Conservation (phyloP, 2,113 vertebrate species). For the Ranitomeya variabilis region DNA sequence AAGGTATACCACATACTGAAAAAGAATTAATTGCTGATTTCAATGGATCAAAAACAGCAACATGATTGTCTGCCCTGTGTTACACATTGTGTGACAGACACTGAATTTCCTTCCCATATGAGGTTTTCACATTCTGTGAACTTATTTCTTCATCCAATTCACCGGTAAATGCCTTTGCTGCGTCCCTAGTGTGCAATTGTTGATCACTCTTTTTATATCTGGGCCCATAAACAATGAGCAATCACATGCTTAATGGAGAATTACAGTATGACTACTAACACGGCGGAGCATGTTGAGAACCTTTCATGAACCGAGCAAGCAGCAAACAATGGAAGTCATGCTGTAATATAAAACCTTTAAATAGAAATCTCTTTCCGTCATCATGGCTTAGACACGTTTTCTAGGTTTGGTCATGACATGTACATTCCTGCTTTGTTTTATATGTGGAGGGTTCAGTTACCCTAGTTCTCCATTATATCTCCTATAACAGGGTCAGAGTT, state of each 20-base stretch:
- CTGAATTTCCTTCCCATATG: neutral
- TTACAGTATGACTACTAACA: constrained; percentile 14
- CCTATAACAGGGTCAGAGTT: neutral
- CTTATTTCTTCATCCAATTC: neutral
- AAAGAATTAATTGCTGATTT: neutral
- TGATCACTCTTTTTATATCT: constrained; percentile 1
- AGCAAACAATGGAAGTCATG: neutral
- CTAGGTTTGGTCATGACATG: neutral
- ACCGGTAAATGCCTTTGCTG: neutral
- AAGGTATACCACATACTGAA: neutral
- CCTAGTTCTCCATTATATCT: neutral
- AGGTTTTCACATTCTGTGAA: neutral
- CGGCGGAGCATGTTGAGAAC: neutral
- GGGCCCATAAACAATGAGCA: constrained; percentile 22
- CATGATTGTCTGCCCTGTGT: neutral
- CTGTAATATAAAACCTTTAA: neutral
- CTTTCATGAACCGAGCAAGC: neutral
- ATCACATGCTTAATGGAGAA: constrained; percentile 11
- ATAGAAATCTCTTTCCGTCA: neutral
- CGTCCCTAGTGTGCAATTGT: constrained; percentile 2
- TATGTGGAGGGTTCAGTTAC: too few species aligned
- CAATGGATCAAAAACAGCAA: neutral
- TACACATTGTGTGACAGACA: neutral
- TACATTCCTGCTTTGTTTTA: neutral
- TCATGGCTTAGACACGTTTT: neutral